Conservation (phyloP, 1,140 invertebrate species). For the Trichogramma pretiosum region DNA sequence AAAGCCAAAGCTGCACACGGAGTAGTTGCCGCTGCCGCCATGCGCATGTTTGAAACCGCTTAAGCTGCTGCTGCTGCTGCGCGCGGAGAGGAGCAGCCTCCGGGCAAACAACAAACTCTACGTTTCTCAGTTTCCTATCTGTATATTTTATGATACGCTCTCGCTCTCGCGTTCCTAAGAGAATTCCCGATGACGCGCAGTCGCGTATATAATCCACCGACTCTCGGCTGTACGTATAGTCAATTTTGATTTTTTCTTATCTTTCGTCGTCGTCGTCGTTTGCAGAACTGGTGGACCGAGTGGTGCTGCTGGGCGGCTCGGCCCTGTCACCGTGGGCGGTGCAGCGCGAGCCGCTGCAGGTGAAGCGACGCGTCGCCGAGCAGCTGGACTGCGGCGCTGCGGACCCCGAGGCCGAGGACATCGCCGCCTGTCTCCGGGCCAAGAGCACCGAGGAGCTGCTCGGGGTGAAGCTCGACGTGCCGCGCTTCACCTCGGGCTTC, state of each 20-base stretch:
- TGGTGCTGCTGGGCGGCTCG: constrained; percentile 89
- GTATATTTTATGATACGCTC: too few relatives aligned
- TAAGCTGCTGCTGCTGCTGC: too few relatives aligned
- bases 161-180: too few relatives aligned
- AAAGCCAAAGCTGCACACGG: too few relatives aligned
- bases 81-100: too few relatives aligned
- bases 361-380: constrained; percentile 70
- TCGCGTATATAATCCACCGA: too few relatives aligned
- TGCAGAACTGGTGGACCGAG: constrained; percentile 78
- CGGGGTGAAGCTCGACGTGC: constrained; percentile 63
- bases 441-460: constrained; percentile 64
- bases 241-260: not conserved
- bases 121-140: too few relatives aligned
- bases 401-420: constrained; percentile 68
- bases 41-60: too few relatives aligned
- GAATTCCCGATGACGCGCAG: too few relatives aligned
- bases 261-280: constrained; percentile 28
- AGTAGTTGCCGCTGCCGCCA: too few relatives aligned
- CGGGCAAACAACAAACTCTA: too few relatives aligned
- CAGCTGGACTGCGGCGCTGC: constrained; percentile 68
- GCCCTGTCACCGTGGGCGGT: constrained; percentile 90
- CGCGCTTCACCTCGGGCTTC: constrained; percentile 76
- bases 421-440: constrained; percentile 73
- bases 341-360: constrained; percentile 73
- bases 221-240: not conserved